Evolutionary conservation across 2,113 vertebrate genomes (phyloP).

Genomic region (Lota lota): DNA sequence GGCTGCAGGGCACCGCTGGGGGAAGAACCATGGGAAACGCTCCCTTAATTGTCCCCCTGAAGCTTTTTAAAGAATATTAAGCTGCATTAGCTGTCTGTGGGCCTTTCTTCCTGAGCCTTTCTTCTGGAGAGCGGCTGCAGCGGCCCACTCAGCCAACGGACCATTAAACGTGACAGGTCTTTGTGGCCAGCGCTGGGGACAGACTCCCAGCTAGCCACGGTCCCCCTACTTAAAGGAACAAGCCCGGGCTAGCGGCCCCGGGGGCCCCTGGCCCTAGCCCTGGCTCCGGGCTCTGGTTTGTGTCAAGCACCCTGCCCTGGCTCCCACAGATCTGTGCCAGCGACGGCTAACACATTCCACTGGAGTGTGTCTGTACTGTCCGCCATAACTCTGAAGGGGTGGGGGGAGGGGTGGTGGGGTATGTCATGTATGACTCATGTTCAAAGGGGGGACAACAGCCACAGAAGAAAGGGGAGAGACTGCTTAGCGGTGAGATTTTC

Average conservation of each 20-base stretch:
- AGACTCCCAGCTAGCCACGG: constrained; percentile 42
- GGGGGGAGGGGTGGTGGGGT: neutral
- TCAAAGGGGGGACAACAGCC: constrained; percentile 26
- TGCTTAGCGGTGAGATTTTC: constrained; percentile 29
- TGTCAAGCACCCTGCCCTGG: too few species aligned
- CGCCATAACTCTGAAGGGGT: too few species aligned
- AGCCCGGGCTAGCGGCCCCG: constrained; percentile 48
- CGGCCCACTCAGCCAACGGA: constrained; percentile 72
- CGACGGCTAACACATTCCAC: too few species aligned
- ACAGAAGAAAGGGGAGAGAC: constrained; percentile 22
- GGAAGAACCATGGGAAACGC: constrained; percentile 69
- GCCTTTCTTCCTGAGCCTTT: constrained; percentile 40
- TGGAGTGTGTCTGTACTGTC: too few species aligned
- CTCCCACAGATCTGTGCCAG: too few species aligned
- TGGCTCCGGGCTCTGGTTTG: too few species aligned
- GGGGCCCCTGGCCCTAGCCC: constrained; percentile 1
- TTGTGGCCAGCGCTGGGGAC: constrained; percentile 15
- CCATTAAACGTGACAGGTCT: constrained; percentile 65
- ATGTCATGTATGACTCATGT: neutral
- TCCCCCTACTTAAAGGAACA: constrained; percentile 12
- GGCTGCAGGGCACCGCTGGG: constrained; percentile 59
- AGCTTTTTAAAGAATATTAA: constrained; percentile 79
- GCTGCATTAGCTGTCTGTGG: constrained; percentile 69
- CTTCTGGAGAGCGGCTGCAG: constrained; percentile 55
- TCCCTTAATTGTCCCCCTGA: constrained; percentile 73